These are phyloP conservation scores for Rhea pennata DNA, from an alignment of 2,113 vertebrate genomes.

Conservation along the genomic window DNA sequence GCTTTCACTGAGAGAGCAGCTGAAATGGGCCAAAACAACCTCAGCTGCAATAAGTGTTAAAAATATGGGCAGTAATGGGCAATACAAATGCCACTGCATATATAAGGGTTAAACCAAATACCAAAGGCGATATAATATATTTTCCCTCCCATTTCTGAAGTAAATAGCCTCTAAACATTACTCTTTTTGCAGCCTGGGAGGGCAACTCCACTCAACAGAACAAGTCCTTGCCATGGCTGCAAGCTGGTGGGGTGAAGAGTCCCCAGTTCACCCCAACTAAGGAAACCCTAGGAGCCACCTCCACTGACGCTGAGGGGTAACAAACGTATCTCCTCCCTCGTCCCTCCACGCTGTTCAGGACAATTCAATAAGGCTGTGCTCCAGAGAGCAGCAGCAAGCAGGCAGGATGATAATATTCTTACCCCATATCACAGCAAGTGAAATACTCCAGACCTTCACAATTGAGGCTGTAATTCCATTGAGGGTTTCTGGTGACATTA, in stretches of 20 bases:
- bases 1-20: neutral
- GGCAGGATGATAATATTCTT: neutral
- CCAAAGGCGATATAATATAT: neutral
- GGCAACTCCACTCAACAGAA: neutral
- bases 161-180: neutral
- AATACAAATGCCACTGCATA: neutral
- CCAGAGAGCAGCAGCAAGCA: neutral
- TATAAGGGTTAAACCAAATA: neutral
- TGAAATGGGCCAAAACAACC: neutral
- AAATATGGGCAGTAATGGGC: neutral
- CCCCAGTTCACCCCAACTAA: neutral
- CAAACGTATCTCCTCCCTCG: neutral
- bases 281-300: neutral
- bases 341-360: neutral
- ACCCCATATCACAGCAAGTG: neutral
- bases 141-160: neutral
- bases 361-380: neutral
- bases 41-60: neutral
- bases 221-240: neutral
- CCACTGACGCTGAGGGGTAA: neutral
- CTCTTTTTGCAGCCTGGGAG: neutral
- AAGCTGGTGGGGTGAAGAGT: neutral
- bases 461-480: conserved; percentile 31
- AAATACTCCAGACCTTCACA: neutral
- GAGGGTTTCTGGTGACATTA: conserved; percentile 61